Percentiles rank a stretch among this genome's conserved stretches.
Conservation (phyloP, 2,113 vertebrate species). For the Falcunculus frontatus region DNA sequence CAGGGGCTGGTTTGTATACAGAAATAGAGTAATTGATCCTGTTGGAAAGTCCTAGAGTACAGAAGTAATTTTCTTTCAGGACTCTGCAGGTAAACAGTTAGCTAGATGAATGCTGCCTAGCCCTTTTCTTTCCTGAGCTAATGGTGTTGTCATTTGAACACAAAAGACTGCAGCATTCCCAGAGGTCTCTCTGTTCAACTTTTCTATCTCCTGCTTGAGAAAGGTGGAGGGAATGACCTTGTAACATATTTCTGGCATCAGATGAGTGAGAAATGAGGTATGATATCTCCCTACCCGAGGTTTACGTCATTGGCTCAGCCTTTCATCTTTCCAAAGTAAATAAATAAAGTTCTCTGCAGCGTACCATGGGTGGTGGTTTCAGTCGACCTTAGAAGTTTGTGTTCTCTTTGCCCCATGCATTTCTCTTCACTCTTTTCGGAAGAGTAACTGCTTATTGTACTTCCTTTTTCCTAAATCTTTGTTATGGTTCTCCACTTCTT, state of each 20-base stretch:
- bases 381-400: not conserved
- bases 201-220: not conserved
- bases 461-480: not conserved
- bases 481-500: not conserved
- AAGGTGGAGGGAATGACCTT: not conserved
- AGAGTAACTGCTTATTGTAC: not conserved
- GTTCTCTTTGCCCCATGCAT: not conserved
- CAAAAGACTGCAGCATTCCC: not conserved
- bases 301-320: not conserved
- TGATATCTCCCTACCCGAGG: not conserved
- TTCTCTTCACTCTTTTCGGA: not conserved
- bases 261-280: conserved; percentile 3
- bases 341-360: conserved; percentile 4
- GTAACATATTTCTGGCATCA: conserved; percentile 9
- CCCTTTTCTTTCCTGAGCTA: not conserved
- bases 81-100: not conserved
- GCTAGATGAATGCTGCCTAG: not conserved
- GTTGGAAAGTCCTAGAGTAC: not conserved
- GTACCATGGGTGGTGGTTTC: not conserved
- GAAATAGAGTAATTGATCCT: not conserved
- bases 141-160: not conserved
- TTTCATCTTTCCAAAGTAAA: conserved; percentile 9
- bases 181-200: not conserved
- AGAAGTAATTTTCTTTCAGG: not conserved
- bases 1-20: not conserved